Conservation (phyloP, 2,888 invertebrate species). For the Idaea biselata region DNA sequence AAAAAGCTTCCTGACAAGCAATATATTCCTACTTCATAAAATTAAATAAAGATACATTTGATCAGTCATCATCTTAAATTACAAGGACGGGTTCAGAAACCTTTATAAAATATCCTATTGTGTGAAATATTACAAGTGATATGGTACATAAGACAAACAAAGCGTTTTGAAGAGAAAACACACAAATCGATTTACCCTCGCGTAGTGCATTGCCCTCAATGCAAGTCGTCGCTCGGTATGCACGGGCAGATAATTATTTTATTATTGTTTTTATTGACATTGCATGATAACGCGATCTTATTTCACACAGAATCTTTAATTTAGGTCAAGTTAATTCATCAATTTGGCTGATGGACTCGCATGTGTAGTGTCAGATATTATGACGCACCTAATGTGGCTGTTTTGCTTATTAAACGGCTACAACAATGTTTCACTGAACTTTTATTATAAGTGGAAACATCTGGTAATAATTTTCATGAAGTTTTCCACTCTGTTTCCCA, state of each 20-base stretch:
- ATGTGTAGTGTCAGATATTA: conserved; percentile 1
- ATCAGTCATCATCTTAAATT: conserved; percentile 22
- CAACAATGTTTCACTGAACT: no score
- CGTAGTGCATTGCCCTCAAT: conserved; percentile 50
- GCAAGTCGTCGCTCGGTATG: conserved; percentile 45
- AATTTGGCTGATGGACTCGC: conserved; percentile 5
- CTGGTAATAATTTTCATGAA: background rate
- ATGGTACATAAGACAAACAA: conserved; percentile 47
- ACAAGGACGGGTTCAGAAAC: conserved; percentile 34
- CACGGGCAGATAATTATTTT: conserved; percentile 44
- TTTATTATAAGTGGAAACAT: background rate
- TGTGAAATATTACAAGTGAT: conserved; percentile 43
- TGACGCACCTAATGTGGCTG: background rate
- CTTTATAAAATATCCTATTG: conserved; percentile 43
- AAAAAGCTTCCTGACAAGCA: background rate
- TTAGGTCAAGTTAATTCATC: conserved; percentile 15
- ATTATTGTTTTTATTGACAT: conserved; percentile 45
- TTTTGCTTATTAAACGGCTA: background rate
- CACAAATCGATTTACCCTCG: conserved; percentile 53
- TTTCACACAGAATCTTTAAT: conserved; percentile 22
- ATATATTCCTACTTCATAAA: background rate
- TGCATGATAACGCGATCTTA: conserved; percentile 33
- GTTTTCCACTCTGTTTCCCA: background rate
- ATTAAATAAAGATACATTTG: conserved; percentile 5
- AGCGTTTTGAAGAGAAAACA: conserved; percentile 50